Evolutionary conservation across 2,113 vertebrate genomes (phyloP).

Genomic region (Catagonus wagneri): DNA sequence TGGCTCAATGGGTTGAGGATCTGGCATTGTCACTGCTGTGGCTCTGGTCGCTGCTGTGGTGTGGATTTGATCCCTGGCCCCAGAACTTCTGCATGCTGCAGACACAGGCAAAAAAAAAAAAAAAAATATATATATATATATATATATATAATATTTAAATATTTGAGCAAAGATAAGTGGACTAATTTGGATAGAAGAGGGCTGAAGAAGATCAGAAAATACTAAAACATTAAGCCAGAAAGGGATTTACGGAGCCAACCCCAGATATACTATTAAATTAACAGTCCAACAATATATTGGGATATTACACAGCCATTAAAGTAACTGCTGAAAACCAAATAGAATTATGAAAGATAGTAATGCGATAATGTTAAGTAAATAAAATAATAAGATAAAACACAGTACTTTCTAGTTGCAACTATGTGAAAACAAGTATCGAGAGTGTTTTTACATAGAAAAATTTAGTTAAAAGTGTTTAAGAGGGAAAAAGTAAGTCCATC

Average conservation of each 20-base stretch:
- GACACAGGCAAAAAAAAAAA: too few relatives aligned
- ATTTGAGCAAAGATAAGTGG: neutral
- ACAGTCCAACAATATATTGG: neutral
- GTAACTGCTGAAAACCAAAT: neutral
- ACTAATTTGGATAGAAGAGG: neutral
- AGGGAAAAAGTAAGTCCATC: conserved; percentile 15
- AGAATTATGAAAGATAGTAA: neutral
- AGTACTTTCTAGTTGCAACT: neutral
- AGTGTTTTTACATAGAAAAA: conserved; percentile 41
- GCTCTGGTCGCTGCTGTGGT: too few relatives aligned
- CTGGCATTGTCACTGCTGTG: too few relatives aligned
- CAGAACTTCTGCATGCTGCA: too few relatives aligned
- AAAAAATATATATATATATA: too few relatives aligned
- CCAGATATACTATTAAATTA: conserved; percentile 28
- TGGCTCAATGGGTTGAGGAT: too few relatives aligned
- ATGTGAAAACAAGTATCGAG: conserved; percentile 33
- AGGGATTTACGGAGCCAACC: neutral
- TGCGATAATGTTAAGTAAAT: neutral
- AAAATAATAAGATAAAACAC: conserved; percentile 35
- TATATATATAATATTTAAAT: neutral
- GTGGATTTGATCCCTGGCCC: too few relatives aligned
- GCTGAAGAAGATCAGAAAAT: conserved; percentile 13
- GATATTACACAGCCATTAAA: neutral
- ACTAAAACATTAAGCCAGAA: conserved; percentile 6
- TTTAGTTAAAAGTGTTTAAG: conserved; percentile 50